Evolutionary conservation across 2,797 vertebrate genomes (phyloP).

Genomic region (Coilia nasus): DNA sequence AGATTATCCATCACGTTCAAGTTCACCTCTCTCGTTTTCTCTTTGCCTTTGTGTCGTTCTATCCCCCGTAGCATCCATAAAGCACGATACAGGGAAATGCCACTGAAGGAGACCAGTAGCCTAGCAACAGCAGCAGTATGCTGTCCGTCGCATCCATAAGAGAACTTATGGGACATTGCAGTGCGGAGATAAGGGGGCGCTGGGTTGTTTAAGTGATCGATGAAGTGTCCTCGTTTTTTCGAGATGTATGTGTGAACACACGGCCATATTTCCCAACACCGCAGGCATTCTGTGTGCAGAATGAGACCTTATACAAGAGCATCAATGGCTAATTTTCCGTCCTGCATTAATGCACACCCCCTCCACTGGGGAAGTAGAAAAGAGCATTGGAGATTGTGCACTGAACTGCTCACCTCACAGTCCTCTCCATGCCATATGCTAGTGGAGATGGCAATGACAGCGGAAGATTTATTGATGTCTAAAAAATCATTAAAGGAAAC

Average conservation of each 20-base stretch:
- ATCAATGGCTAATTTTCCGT: too few species aligned
- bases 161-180: constrained; percentile 2
- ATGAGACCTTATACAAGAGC: too few species aligned
- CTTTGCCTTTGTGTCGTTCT: constrained; percentile 35
- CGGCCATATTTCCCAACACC: too few species aligned
- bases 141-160: background rate
- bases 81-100: background rate
- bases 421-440: too few species aligned
- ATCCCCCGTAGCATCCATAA: background rate
- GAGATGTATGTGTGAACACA: background rate
- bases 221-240: constrained; percentile 1
- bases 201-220: background rate
- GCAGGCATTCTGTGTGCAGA: too few species aligned
- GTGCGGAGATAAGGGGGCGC: background rate
- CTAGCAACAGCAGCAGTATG: constrained; percentile 68
- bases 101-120: constrained; percentile 57
- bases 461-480: too few species aligned
- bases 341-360: too few species aligned
- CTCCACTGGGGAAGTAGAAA: too few species aligned
- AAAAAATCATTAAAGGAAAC: too few species aligned
- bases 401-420: too few species aligned
- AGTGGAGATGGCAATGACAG: too few species aligned
- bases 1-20: constrained; percentile 59
- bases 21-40: constrained; percentile 47
- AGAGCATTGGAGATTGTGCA: too few species aligned